phyloP scores from a whole-genome alignment of 2,797 vertebrate genomes.

The Hydrocynus forskahlii region DNA sequence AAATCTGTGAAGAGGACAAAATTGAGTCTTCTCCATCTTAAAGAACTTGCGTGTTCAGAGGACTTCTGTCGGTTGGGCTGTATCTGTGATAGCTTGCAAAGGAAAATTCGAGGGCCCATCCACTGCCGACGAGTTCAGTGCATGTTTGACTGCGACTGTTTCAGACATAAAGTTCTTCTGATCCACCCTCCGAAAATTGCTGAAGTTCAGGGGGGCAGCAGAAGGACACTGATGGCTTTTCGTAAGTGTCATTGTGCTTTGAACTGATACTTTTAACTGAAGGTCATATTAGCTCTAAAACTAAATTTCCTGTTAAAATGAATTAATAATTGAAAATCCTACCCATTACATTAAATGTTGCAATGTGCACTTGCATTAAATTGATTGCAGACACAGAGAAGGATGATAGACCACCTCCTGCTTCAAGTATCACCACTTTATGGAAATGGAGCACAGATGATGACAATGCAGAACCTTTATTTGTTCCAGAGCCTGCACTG shows the following conservation, averaged over 20 bases:
- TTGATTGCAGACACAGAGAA: conserved; percentile 80
- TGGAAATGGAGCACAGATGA: conserved; percentile 81
- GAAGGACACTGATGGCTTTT: conserved; percentile 41
- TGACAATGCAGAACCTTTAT: conserved; percentile 85
- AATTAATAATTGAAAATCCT: neutral
- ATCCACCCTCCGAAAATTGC: conserved; percentile 61
- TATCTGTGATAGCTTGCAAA: conserved; percentile 85
- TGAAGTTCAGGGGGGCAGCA: conserved; percentile 77
- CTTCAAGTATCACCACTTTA: conserved; percentile 73
- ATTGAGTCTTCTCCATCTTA: neutral
- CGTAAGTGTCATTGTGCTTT: conserved; percentile 14
- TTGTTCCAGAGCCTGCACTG: conserved; percentile 71
- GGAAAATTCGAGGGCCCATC: conserved; percentile 70
- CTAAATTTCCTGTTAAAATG: neutral
- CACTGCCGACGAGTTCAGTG: conserved; percentile 90
- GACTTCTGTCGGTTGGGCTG: conserved; percentile 93
- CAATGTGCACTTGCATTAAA: conserved; percentile 56
- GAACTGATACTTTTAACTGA: neutral
- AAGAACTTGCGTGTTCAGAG: conserved; percentile 66
- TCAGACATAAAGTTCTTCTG: conserved; percentile 79
- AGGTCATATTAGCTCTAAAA: neutral
- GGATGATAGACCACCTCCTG: conserved; percentile 68
- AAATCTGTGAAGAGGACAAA: neutral
- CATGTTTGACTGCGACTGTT: conserved; percentile 91
- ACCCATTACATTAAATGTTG: neutral